Percentiles rank a stretch among this genome's conserved stretches.
These are phyloP conservation scores for Chaetura pelagica DNA, from an alignment of 2,113 vertebrate species.

Conservation along the genomic window DNA sequence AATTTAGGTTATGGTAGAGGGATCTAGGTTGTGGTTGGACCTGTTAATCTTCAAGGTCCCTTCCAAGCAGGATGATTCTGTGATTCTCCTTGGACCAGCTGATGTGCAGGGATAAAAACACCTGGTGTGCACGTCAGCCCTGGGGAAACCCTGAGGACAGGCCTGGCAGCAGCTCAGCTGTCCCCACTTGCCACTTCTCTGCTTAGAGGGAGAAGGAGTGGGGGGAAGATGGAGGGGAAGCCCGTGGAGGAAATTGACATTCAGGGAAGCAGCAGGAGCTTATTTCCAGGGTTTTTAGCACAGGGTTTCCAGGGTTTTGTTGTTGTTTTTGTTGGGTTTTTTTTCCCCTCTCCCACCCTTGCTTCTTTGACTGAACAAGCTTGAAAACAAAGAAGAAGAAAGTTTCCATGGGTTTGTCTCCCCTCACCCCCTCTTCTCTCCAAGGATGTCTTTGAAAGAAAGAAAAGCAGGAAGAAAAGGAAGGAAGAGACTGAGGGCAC, in stretches of 20 bases:
- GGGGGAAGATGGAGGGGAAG: background rate
- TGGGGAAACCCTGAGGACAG: background rate
- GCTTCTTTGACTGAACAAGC: background rate
- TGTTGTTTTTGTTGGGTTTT: too few relatives aligned
- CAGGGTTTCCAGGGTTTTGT: fast-evolving
- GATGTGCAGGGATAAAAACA: background rate
- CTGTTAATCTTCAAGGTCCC: too few relatives aligned
- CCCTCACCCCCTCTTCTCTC: background rate
- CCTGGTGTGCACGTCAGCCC: background rate
- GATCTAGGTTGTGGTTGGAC: too few relatives aligned
- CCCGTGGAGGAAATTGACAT: conserved; percentile 29
- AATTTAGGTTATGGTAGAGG: too few relatives aligned
- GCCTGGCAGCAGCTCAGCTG: background rate
- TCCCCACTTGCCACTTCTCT: background rate
- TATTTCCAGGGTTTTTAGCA: background rate
- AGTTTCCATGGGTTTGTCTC: background rate
- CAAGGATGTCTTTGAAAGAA: background rate
- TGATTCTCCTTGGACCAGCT: background rate
- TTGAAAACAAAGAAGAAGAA: background rate
- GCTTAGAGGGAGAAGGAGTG: background rate
- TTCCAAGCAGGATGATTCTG: too few relatives aligned
- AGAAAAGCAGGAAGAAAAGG: background rate
- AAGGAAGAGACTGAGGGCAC: background rate
- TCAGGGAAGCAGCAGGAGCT: conserved; percentile 13
- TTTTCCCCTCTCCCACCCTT: background rate